Evolutionary conservation across 2,113 vertebrate species (phyloP), one percentile per base, ranked within the genome.

Genomic region (Oceanodroma tethys): DNA sequence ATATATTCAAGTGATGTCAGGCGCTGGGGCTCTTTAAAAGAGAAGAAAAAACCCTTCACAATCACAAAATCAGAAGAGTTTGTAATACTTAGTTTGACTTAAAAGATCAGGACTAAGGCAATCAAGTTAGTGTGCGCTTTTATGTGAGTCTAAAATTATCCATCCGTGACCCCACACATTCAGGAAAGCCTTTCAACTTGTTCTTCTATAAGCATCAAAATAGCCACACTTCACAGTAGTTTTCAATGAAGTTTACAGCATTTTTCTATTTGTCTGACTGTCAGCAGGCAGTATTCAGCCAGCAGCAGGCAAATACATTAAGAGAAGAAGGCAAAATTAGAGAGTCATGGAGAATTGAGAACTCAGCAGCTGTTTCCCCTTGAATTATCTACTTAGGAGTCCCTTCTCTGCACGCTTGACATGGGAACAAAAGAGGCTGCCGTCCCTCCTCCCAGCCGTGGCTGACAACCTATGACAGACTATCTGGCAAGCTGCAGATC

Each of bases 341-440:
- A 79, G 58, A 97, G 66, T 80, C 84, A 32, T 70, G 56, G 78
- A 90, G 84, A 96, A 94, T 3, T 81, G 93, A 95, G 95, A 95
- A 96, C 81, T 90, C 94, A 90, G 97, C 95, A 97, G 94, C 96
- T 97, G 96, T 91, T 97, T 95, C 87, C 91, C 74, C 91, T 94
- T 82, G 91, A 97, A 93, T 97, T 91, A 88, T 71, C 93, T 94
- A 59, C 84, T 94, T 96, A 91, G 81, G 62, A 95, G 79, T 72
- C 89, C n/a, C 55, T 94, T 95, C 90, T 91, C 93, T 73, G 81
- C 89, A 52, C 36, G 81, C 91, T 65, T 95, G 93, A 96, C 90
- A 93, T 7, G 59, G 91, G 67, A 96, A 97, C 93, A 97, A 96
- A 95, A 93, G 95, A 93, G 59, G 43, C 89, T 95, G 90, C 93